Evolutionary conservation across 2,888 invertebrate genomes (phyloP).

Genomic region (Crioceris asparagi): DNA sequence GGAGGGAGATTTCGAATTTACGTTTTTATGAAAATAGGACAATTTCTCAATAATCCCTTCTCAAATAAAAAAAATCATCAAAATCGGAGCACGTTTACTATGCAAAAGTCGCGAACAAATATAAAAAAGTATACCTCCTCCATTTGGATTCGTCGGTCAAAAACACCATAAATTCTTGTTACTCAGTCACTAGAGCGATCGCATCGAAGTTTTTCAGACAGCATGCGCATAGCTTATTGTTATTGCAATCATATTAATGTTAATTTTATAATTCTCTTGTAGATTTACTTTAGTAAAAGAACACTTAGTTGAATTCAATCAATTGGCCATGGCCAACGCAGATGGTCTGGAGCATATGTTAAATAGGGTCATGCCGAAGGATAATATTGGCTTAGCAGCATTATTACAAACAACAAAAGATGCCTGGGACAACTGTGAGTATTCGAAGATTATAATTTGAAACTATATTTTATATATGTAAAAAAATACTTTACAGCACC

Average conservation of each 20-base stretch:
- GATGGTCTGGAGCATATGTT: slow-evolving; percentile 97
- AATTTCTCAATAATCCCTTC: too few species aligned
- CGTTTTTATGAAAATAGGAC: too few species aligned
- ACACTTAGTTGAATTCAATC: slow-evolving; percentile 96
- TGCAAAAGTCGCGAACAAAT: too few species aligned
- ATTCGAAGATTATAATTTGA: slow-evolving; percentile 4
- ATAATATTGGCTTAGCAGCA: slow-evolving; percentile 96
- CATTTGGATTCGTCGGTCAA: too few species aligned
- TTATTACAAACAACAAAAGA: slow-evolving; percentile 89
- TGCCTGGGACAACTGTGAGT: slow-evolving; percentile 80
- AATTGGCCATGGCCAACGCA: slow-evolving; percentile 96
- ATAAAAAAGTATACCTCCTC: too few species aligned
- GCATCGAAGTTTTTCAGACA: too few species aligned
- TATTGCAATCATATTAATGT: neutral
- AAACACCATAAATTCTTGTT: too few species aligned
- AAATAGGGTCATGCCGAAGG: slow-evolving; percentile 97
- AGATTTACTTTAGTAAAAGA: slow-evolving; percentile 93
- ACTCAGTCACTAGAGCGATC: too few species aligned
- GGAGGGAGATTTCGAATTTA: too few species aligned
- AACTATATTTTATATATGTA: neutral
- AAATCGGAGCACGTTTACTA: too few species aligned
- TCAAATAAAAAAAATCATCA: too few species aligned
- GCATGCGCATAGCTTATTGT: too few species aligned
- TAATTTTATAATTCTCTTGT: slow-evolving; percentile 25
- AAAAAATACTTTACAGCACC: slow-evolving; percentile 38